Evolutionary conservation across 2,888 invertebrate species (phyloP).

Genomic region (Cepaea hortensis): DNA sequence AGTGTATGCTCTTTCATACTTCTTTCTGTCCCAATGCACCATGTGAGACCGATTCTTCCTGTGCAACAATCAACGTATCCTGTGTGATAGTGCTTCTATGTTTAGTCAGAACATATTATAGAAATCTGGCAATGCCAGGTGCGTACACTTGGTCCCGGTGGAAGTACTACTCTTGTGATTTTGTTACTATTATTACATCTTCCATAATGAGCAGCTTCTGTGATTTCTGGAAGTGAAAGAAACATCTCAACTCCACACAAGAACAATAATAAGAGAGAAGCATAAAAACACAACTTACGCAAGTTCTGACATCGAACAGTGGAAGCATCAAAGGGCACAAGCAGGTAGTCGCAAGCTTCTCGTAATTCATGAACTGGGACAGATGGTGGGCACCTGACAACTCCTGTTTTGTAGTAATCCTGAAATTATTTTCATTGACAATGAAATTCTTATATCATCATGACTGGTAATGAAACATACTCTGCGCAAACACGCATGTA

Average conservation of each 20-base stretch:
- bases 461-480: background rate
- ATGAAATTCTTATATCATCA: background rate
- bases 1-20: too few relatives aligned
- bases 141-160: too few relatives aligned
- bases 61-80: too few relatives aligned
- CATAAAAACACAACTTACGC: conserved; percentile 80
- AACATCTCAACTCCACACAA: background rate
- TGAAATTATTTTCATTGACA: conserved; percentile 52
- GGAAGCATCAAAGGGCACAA: conserved; percentile 96
- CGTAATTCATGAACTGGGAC: conserved; percentile 96
- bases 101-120: too few relatives aligned
- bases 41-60: too few relatives aligned
- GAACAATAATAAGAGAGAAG: background rate
- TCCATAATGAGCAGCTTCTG: too few relatives aligned
- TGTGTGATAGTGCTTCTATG: too few relatives aligned
- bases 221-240: background rate
- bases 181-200: too few relatives aligned
- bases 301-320: conserved; percentile 93
- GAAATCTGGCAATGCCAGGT: too few relatives aligned
- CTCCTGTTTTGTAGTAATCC: conserved; percentile 95
- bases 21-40: too few relatives aligned
- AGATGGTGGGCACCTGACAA: conserved; percentile 94
- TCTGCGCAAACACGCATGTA: too few relatives aligned
- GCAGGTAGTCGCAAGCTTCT: conserved; percentile 98
- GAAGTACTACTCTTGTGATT: too few relatives aligned